Evolutionary conservation across 2,888 invertebrate species (phyloP), one percentile per base, ranked within the genome.

Genomic region (Watsonalla binaria): DNA sequence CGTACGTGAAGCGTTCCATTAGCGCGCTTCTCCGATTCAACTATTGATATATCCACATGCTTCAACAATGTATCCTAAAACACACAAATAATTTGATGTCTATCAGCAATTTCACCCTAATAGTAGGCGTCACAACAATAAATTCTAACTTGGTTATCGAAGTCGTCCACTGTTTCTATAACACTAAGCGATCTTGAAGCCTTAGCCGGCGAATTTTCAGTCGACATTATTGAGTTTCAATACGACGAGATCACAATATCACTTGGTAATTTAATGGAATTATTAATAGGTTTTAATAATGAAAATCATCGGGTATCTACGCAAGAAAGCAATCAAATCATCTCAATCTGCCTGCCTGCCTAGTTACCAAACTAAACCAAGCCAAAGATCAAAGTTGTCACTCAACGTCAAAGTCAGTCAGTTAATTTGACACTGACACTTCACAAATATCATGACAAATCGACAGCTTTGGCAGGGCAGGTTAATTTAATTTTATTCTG

Each of bases 21-120:
- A 48, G 94, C 94, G 56, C 95, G 91, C 77, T 95, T 95, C 76
- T 95, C 95, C 6, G 95, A 94, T 74, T 95, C 95, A 48, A 94
- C 93, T 58, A 95, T 94, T 56, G 93, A 92, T 72, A 95, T 94
- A 84, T 95, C 95, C 74, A 94, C 92, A 74, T 94, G 94, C 82
- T 94, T 93, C 56, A 95, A 78, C 57, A 95, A 81, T 42, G 92
- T 92, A 73, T 94, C 93, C 94, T 95, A 77, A 61, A 92, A 88
- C 61, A 65, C 72, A 71, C 62, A 60, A 56, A 56, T 56, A 53
- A 37, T 37, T 24, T 11, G 35, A 51, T 58, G 59, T 53, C 60
- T 54, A 56, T 47, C 24, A n/a, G 60, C 55, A 60, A 58, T 56
- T 52, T 55, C 45, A 60, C 53, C 59, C 59, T 58, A 59, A 80